Conservation (phyloP, 92 coral and sea anemone genomes). For the Phenganax subtilis region DNA sequence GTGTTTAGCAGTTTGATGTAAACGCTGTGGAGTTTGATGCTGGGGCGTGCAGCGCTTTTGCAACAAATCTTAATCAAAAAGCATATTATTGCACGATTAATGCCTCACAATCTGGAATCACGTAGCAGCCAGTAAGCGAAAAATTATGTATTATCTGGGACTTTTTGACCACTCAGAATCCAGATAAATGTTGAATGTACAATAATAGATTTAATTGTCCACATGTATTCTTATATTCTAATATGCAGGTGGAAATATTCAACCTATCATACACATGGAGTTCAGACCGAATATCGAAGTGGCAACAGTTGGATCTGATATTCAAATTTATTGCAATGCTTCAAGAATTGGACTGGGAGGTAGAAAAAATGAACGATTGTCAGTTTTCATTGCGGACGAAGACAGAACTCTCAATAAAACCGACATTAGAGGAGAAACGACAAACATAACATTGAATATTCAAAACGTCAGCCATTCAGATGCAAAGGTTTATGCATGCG, state of each 20-base stretch:
- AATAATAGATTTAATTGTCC: neutral
- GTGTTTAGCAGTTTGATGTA: too few species aligned
- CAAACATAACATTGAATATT: neutral
- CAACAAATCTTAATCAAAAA: too few species aligned
- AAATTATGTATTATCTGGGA: too few species aligned
- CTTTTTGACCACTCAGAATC: too few species aligned
- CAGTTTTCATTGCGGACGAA: neutral
- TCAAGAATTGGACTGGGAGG: neutral
- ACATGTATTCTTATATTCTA: too few species aligned
- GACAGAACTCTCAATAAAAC: neutral
- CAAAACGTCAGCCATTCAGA: neutral
- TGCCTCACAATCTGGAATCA: too few species aligned
- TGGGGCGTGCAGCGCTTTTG: too few species aligned
- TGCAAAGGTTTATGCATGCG: neutral
- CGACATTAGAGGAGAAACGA: neutral
- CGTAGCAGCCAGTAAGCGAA: too few species aligned
- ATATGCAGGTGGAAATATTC: neutral
- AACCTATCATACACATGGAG: neutral
- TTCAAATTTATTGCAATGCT: slow-evolving; percentile 1
- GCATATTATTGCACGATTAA: too few species aligned
- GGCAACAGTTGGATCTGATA: slow-evolving; percentile 18
- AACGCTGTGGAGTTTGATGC: too few species aligned
- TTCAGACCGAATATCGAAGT: slow-evolving; percentile 1
- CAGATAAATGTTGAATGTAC: neutral
- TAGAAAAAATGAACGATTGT: neutral